These are phyloP conservation scores for Marronus borbonicus DNA, from an alignment of 2,888 invertebrate species.

Conservation along the genomic window DNA sequence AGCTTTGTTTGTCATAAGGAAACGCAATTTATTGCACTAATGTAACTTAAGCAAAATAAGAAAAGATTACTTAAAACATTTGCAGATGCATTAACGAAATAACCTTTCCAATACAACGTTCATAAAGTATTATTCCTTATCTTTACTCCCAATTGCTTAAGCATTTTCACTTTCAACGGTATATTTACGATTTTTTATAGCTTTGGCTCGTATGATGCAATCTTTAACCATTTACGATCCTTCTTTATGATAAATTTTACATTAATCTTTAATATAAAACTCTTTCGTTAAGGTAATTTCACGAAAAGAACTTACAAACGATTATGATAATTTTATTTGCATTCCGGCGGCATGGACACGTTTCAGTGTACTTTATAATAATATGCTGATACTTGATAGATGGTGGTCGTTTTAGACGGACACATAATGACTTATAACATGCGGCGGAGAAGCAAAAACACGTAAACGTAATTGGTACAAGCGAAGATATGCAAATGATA, in stretches of 20 bases:
- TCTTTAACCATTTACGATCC: too few relatives aligned
- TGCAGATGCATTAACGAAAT: too few relatives aligned
- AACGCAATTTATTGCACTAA: background rate
- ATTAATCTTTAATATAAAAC: background rate
- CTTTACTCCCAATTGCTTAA: too few relatives aligned
- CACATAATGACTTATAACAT: conserved; percentile 28
- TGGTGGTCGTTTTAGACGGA: background rate
- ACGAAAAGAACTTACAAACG: background rate
- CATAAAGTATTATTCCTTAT: too few relatives aligned
- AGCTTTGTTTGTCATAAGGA: conserved; percentile 3
- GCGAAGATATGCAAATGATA: conserved; percentile 32
- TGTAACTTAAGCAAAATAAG: too few relatives aligned
- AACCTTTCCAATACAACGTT: too few relatives aligned
- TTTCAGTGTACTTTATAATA: conserved; percentile 9
- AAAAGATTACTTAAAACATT: too few relatives aligned
- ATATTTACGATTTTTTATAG: too few relatives aligned
- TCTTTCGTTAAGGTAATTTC: background rate
- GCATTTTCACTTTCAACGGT: too few relatives aligned
- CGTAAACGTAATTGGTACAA: conserved; percentile 23
- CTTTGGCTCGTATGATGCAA: too few relatives aligned
- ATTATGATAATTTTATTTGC: conserved; percentile 19
- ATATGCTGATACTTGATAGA: conserved; percentile 18
- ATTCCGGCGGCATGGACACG: background rate
- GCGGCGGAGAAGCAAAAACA: conserved; percentile 3
- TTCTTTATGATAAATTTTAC: background rate